phyloP scores from a whole-genome alignment of 2,113 vertebrate species.

The Anser brachyrhynchus region DNA sequence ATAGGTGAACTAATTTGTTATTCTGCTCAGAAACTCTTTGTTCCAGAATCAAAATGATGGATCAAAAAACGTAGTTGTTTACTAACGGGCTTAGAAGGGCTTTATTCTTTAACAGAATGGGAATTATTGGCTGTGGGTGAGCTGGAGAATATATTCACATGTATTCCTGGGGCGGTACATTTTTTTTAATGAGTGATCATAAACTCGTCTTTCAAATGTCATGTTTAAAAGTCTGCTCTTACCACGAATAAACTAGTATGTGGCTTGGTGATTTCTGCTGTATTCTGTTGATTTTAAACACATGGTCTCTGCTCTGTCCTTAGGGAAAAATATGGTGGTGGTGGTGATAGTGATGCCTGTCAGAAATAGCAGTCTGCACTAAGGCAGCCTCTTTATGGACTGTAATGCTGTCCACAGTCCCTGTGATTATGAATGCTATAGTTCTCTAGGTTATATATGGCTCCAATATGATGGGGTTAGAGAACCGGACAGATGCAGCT shows the following conservation, averaged over 20 bases:
- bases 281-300: neutral
- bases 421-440: neutral
- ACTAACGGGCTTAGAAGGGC: neutral
- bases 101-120: constrained; percentile 41
- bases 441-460: accelerated
- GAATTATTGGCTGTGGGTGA: constrained; percentile 1
- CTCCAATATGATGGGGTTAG: neutral
- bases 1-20: neutral
- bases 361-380: neutral
- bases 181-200: constrained; percentile 49
- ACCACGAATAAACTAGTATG: neutral
- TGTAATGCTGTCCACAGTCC: neutral
- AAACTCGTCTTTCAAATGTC: neutral
- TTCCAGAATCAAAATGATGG: constrained; percentile 47
- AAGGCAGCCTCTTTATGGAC: neutral
- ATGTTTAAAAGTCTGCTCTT: constrained; percentile 21
- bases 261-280: neutral
- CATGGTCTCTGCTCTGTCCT: neutral
- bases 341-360: neutral
- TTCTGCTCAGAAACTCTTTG: constrained; percentile 36
- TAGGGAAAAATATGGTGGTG: neutral
- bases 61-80: constrained; percentile 50
- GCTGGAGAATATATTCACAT: constrained; percentile 24
- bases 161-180: constrained; percentile 28
- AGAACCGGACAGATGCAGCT: neutral